These are phyloP conservation scores for Lithophane semibrunnea DNA, from an alignment of 2,888 invertebrate species.

Conservation along the genomic window DNA sequence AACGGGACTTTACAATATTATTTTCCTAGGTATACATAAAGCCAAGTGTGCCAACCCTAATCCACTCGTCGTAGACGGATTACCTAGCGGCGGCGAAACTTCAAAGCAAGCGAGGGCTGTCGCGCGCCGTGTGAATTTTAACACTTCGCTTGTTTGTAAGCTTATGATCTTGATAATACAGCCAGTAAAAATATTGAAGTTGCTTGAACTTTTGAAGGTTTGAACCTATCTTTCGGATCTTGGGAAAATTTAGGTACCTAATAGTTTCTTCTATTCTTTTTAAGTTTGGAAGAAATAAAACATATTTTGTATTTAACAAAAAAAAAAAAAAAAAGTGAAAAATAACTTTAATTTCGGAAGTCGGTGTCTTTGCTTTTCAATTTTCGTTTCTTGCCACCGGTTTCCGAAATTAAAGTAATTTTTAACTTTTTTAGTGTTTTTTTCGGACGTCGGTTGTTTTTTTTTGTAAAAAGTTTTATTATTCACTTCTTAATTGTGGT, in stretches of 20 bases:
- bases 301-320: too few relatives aligned
- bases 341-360: too few relatives aligned
- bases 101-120: constrained; percentile 77
- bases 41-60: constrained; percentile 66
- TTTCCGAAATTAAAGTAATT: too few relatives aligned
- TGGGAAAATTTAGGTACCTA: constrained; percentile 22
- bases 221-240: constrained; percentile 42
- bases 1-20: constrained; percentile 64
- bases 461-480: too few relatives aligned
- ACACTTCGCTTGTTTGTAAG: constrained; percentile 64
- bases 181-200: constrained; percentile 58
- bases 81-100: constrained; percentile 78
- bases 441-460: too few relatives aligned
- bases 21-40: constrained; percentile 37
- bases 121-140: constrained; percentile 77
- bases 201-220: constrained; percentile 48
- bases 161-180: constrained; percentile 70
- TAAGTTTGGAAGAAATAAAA: constrained; percentile 6
- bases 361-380: too few relatives aligned
- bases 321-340: too few relatives aligned
- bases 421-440: too few relatives aligned
- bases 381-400: too few relatives aligned
- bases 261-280: constrained; percentile 23
- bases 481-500: too few relatives aligned
- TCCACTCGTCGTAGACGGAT: constrained; percentile 71